A percentile compares a stretch with the other conserved stretches of the same genome.
These are phyloP conservation scores for Drosophila eugracilis DNA, from an alignment of 1,140 invertebrate species.

Conservation along the genomic window DNA sequence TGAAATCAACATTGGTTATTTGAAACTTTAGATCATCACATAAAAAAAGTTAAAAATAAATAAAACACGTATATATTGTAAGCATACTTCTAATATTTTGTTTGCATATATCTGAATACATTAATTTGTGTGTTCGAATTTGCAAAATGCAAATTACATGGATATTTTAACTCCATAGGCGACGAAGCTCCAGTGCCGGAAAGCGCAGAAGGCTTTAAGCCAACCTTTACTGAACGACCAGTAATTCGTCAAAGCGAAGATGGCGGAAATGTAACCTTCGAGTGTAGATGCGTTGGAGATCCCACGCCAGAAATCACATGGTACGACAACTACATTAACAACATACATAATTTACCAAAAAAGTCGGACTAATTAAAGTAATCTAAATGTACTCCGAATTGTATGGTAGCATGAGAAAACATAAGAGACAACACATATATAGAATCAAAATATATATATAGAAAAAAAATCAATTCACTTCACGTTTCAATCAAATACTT, in stretches of 20 bases:
- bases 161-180: conserved; percentile 87
- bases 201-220: conserved; percentile 92
- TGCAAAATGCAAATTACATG: conserved; percentile 57
- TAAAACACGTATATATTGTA: not conserved
- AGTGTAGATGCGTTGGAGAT: conserved; percentile 97
- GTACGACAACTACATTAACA: conserved; percentile 86
- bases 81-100: not conserved
- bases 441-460: not conserved
- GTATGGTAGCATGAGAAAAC: not conserved
- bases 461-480: conserved; percentile 9
- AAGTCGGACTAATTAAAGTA: not conserved
- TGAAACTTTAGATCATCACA: not conserved
- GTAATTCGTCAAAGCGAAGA: conserved; percentile 97
- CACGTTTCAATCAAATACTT: conserved; percentile 25
- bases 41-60: not conserved
- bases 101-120: not conserved
- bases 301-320: conserved; percentile 96
- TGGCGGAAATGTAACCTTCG: conserved; percentile 96
- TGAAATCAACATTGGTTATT: not conserved
- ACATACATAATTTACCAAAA: not conserved
- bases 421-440: not conserved
- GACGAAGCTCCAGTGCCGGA: conserved; percentile 95
- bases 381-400: not conserved
- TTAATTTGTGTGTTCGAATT: conserved; percentile 9
- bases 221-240: conserved; percentile 98